A percentile compares a stretch with the other conserved stretches of the same genome.
phyloP scores from a whole-genome alignment of 92 coral and sea anemone genomes.

The Zoanthus sansibaricus region DNA sequence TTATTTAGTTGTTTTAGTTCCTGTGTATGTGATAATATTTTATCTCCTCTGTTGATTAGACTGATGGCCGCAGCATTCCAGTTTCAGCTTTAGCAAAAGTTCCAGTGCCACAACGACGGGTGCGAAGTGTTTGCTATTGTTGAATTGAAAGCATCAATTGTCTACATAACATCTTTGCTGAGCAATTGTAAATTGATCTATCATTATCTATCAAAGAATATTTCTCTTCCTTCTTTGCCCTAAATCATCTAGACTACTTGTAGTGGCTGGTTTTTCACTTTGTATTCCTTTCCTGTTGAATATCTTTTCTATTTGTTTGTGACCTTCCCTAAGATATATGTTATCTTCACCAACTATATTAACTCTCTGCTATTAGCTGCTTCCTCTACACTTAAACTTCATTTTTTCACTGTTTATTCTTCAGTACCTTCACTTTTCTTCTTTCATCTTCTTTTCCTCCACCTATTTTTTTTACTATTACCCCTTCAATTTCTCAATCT shows the following conservation, averaged over 20 bases:
- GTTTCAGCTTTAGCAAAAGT: slow-evolving; percentile 92
- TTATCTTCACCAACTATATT: neutral
- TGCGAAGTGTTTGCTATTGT: slow-evolving; percentile 68
- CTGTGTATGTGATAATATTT: slow-evolving; percentile 48
- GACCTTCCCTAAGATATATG: neutral
- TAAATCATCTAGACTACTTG: neutral
- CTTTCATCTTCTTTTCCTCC: neutral
- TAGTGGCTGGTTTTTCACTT: no score
- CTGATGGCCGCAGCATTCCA: slow-evolving; percentile 87
- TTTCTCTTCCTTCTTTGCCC: neutral
- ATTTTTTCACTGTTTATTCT: neutral
- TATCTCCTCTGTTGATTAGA: slow-evolving; percentile 79
- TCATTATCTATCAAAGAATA: neutral
- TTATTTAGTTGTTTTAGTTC: slow-evolving; percentile 51
- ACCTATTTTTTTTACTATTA: no score
- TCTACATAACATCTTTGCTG: neutral
- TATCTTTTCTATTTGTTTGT: no score
- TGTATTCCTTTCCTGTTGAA: no score
- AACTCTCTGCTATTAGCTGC: neutral
- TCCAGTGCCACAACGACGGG: slow-evolving; percentile 85
- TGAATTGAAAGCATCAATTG: neutral
- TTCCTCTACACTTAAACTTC: neutral
- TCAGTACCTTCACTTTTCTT: neutral
- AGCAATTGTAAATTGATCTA: neutral
- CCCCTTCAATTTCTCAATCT: neutral